Conservation (phyloP, 2,797 vertebrate genomes). For the Enteromius mattozi region DNA sequence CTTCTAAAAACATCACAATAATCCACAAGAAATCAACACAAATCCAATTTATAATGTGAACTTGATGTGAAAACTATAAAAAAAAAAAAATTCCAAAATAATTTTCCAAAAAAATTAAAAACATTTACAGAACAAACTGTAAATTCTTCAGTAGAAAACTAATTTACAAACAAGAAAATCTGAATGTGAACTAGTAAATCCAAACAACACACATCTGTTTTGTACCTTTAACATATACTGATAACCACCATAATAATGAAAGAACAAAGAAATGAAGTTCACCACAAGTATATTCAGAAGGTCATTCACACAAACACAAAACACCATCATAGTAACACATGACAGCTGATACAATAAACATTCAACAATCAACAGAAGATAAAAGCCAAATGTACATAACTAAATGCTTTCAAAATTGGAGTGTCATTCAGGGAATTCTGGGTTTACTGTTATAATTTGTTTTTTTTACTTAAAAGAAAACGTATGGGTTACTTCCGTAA, state of each 20-base stretch:
- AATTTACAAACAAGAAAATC: not conserved
- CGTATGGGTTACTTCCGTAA: too few relatives aligned
- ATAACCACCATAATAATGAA: not conserved
- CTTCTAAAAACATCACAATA: not conserved
- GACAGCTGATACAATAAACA: not conserved
- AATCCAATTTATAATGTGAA: not conserved
- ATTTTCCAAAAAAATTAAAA: too few relatives aligned
- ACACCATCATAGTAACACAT: not conserved
- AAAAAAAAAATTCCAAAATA: not conserved
- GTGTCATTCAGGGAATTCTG: not conserved
- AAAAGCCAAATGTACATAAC: not conserved
- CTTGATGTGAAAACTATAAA: not conserved
- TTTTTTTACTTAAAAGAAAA: too few relatives aligned
- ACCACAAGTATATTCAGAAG: not conserved
- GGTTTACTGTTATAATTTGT: too few relatives aligned
- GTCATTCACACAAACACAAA: not conserved
- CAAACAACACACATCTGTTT: too few relatives aligned
- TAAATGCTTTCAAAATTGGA: not conserved
- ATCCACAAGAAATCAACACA: not conserved
- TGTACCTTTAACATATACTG: not conserved
- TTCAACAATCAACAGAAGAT: not conserved
- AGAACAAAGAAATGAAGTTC: not conserved
- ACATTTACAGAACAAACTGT: too few relatives aligned
- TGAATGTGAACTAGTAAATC: too few relatives aligned
- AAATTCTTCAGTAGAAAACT: not conserved